Conservation (phyloP, 2,797 vertebrate species). For the Psittacula derbiana region DNA sequence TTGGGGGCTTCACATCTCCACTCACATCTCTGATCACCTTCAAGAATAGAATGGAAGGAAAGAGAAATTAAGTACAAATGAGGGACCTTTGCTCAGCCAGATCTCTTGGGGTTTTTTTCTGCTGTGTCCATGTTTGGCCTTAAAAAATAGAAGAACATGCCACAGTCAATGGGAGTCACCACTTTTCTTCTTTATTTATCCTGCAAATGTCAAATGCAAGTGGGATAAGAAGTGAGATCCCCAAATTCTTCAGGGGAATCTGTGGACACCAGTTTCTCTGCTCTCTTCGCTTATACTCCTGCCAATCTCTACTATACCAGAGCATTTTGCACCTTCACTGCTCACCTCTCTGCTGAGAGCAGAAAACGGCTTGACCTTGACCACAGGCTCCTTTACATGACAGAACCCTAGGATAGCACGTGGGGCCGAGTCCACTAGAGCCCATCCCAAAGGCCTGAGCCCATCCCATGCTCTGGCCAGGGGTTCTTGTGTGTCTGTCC, state of each 20-base stretch:
- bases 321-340: neutral
- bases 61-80: neutral
- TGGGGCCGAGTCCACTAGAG: rapidly evolving
- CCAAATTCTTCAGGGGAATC: rapidly evolving
- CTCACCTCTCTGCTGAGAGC: neutral
- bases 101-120: rapidly evolving
- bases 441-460: neutral
- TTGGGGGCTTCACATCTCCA: neutral
- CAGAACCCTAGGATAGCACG: rapidly evolving
- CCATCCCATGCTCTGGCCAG: rapidly evolving
- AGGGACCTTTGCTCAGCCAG: too few relatives aligned
- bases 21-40: rapidly evolving
- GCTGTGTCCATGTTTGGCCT: neutral
- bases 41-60: neutral
- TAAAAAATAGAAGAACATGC: neutral
- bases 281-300: neutral
- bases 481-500: neutral
- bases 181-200: rapidly evolving
- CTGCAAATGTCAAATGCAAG: neutral
- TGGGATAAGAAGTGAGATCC: rapidly evolving
- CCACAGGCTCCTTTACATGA: rapidly evolving
- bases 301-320: rapidly evolving
- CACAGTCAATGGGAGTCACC: neutral
- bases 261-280: neutral
- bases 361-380: neutral